phyloP scores from a whole-genome alignment of 2,113 vertebrate species.

The Anguilla japonica region DNA sequence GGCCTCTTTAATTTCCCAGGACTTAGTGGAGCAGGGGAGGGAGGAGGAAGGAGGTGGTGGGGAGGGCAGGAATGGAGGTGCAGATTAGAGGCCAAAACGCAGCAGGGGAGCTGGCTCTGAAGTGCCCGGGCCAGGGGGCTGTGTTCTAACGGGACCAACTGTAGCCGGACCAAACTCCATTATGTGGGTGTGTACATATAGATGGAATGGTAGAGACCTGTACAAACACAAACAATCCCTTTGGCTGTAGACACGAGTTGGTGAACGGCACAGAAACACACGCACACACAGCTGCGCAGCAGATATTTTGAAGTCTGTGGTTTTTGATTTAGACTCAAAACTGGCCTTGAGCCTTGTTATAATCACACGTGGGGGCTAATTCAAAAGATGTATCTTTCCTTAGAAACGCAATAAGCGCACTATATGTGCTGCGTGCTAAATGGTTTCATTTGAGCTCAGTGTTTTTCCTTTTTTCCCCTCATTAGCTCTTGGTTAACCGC shows the following conservation, averaged over 20 bases:
- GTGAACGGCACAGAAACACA: background rate
- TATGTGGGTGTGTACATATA: background rate
- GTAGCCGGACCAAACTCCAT: constrained; percentile 12
- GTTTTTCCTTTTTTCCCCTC: constrained; percentile 66
- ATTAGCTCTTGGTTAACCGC: constrained; percentile 73
- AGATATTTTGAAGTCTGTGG: background rate
- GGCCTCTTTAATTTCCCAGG: constrained; percentile 76
- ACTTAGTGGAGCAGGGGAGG: constrained; percentile 66
- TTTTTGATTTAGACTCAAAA: constrained; percentile 48
- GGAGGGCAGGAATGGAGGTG: constrained; percentile 52
- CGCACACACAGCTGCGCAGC: constrained; percentile 27
- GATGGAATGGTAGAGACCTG: background rate
- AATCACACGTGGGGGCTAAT: constrained; percentile 56
- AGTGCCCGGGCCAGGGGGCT: constrained; percentile 52
- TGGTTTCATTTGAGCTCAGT: constrained; percentile 64
- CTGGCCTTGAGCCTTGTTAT: constrained; percentile 47
- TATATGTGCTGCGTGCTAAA: constrained; percentile 57
- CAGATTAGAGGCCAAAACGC: constrained; percentile 33
- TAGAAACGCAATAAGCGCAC: constrained; percentile 57
- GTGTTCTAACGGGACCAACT: constrained; percentile 47
- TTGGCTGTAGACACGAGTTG: background rate
- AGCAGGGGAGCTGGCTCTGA: constrained; percentile 36
- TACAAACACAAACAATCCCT: background rate
- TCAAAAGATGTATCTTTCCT: constrained; percentile 52
- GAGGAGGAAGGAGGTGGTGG: constrained; percentile 56